phyloP scores from a whole-genome alignment of 2,113 vertebrate genomes.

The Morone chrysops region DNA sequence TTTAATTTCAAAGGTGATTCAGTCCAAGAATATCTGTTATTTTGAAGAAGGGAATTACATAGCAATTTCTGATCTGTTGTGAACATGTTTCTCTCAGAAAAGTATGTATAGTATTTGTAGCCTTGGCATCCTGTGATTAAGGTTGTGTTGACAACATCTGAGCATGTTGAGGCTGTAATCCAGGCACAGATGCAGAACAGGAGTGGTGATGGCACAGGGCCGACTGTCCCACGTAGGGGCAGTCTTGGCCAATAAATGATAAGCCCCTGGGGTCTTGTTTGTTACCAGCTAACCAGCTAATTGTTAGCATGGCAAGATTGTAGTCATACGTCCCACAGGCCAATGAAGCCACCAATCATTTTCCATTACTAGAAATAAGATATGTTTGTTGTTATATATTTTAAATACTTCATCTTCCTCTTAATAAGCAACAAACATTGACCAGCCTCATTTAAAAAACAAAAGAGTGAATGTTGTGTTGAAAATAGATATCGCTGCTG shows the following conservation, averaged over 20 bases:
- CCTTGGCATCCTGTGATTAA: slow-evolving; percentile 38
- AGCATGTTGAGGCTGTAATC: slow-evolving; percentile 26
- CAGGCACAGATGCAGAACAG: slow-evolving; percentile 35
- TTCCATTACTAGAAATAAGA: slow-evolving; percentile 55
- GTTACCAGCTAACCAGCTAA: slow-evolving; percentile 54
- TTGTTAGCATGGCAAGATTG: slow-evolving; percentile 54
- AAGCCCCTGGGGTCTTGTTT: slow-evolving; percentile 35
- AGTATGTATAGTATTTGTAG: slow-evolving; percentile 42
- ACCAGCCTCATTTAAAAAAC: neutral
- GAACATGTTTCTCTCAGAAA: slow-evolving; percentile 11
- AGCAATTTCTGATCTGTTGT: neutral
- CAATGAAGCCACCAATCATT: slow-evolving; percentile 16
- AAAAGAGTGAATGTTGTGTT: neutral
- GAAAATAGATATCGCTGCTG: neutral
- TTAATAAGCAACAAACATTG: slow-evolving; percentile 22
- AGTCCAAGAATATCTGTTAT: neutral
- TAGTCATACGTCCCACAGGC: slow-evolving; percentile 38
- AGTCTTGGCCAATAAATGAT: slow-evolving; percentile 36
- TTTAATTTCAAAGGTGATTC: neutral
- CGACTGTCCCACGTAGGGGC: slow-evolving; percentile 29
- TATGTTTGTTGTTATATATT: slow-evolving; percentile 26
- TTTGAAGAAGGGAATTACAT: neutral
- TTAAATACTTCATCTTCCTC: slow-evolving; percentile 15
- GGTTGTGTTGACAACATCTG: slow-evolving; percentile 32
- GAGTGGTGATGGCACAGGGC: slow-evolving; percentile 33